Evolutionary conservation across 1,140 invertebrate species (phyloP), one percentile per base, ranked within the genome.

Genomic region (Druon quercuslanigerum): DNA sequence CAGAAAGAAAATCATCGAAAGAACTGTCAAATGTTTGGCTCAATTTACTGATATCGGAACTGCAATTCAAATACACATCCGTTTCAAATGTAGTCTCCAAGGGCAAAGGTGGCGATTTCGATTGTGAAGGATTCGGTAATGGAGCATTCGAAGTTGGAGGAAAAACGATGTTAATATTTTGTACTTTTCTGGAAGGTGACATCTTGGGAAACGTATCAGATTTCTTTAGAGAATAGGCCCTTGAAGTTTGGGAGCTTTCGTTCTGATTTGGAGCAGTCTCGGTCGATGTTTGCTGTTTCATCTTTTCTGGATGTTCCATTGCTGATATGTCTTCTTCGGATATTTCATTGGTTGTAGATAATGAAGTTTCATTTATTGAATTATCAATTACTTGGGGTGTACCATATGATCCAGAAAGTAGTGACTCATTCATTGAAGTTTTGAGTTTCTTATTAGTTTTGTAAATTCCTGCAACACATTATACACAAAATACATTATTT

Each of bases 91-190:
- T 60, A 16, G 20, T 60, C 20, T 13, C 5, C 14, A 60, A 46
- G 40, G 40, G 40, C 40, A 46, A 11, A 46, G 8, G 7, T 46
- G 40, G 40, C 7, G 40, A 9, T 0, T 9, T 11, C 40, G 40
- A 46, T 46, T 46, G 7, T 46, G 40, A 11, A 46, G 11, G 20
- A 25, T 12, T 57, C 19, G 12, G 56, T 20, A 12, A 9, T 46
- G 56, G 11, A 12, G 1, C 6, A 60, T 60, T 33, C 25, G 57
- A 12, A 13, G 20, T 11, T 25, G 20, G 25, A 9, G 14, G 19
- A 33, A 60, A 25, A 33, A 86, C 77, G 16, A 87, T 70, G 52
- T 87, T 86, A 52, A 86, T 80, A 33, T 87, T 87, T 3, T 82
- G 71, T 0, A 86, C 70, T 33, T 85, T 87, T 9, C 81, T 71